Base-by-base conservation (phyloP, 53 echinoderm and acorn worm genomes). In the Arbacia lixula region DNA sequence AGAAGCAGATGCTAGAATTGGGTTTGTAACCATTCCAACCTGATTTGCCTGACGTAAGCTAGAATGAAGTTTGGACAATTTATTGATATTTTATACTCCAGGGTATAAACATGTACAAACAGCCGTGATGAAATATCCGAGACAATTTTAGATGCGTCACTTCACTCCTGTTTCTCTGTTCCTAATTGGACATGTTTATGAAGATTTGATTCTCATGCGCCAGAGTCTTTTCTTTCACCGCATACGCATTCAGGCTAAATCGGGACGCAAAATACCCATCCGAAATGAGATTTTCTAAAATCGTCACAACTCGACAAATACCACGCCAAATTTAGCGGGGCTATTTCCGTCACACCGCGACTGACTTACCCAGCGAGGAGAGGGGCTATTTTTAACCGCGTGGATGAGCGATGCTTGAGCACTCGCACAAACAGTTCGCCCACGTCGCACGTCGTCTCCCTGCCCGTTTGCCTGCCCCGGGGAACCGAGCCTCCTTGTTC, bases 261-360 rank as follows among this genome's bases (percentile, higher is more conserved):
- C n/a, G n/a, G 75, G 75, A 75, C 31, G 31, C 53, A 75, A 53
- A 75, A 75, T 75, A 75, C 75, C 75, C 53, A 31, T 75, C 35
- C 53, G 53, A 75, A 53, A 75, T 53, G 75, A 75, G 54, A 38
- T 75, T 75, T 75, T 52, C 75, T 53, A 75, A 75, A 75, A 75
- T 75, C 38, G 75, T 53, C 75, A 53, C 75, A 53, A 75, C 54
- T 52, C 36, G 30, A 26, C 75, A 75, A 75, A 75, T 53, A 75
- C 33, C 25, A 38, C 36, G 75, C 54, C 75, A 75, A 75, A 75
- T 75, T 75, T 75, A 75, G 75, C 52, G 75, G 34, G 16, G 29
- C 75, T 75, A 75, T 75, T 75, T 75, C 36, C 14, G 75, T 53
- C 53, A 36, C 75, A 22, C 53, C 30, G 42, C 19, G 2, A 53